phyloP scores from a whole-genome alignment of 1,140 invertebrate species.

The Drosophila mauritiana region DNA sequence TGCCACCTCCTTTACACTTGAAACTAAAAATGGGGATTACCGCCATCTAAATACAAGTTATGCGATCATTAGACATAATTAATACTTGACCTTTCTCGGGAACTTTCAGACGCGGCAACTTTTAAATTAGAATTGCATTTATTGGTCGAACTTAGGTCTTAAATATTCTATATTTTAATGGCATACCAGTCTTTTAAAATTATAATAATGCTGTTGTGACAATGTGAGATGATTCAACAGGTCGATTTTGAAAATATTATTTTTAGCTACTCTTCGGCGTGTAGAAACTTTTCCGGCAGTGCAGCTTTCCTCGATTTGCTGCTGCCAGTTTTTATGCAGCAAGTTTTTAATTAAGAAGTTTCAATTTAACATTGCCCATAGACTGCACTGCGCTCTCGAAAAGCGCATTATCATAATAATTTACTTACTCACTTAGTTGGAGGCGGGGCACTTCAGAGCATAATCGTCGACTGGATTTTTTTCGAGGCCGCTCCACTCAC shows the following conservation, averaged over 20 bases:
- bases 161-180: not conserved
- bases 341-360: constrained; percentile 83
- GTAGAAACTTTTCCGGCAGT: not conserved
- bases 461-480: constrained; percentile 6
- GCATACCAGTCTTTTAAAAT: no score
- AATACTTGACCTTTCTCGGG: not conserved
- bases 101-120: not conserved
- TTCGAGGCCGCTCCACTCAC: not conserved
- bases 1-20: constrained; percentile 22
- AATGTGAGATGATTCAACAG: no score
- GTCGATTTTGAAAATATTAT: not conserved
- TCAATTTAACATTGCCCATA: constrained; percentile 63
- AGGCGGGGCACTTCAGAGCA: constrained; percentile 9
- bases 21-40: constrained; percentile 40
- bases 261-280: not conserved
- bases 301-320: constrained; percentile 25
- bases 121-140: not conserved
- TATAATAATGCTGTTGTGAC: no score
- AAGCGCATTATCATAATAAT: constrained; percentile 71
- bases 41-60: constrained; percentile 32
- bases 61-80: not conserved
- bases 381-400: constrained; percentile 32
- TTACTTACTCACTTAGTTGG: constrained; percentile 69
- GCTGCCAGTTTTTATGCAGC: constrained; percentile 51
- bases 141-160: not conserved